Percentiles rank a stretch among this genome's conserved stretches.
These are phyloP conservation scores for Nymphalis polychloros DNA, from an alignment of 2,888 invertebrate genomes.

Conservation along the genomic window DNA sequence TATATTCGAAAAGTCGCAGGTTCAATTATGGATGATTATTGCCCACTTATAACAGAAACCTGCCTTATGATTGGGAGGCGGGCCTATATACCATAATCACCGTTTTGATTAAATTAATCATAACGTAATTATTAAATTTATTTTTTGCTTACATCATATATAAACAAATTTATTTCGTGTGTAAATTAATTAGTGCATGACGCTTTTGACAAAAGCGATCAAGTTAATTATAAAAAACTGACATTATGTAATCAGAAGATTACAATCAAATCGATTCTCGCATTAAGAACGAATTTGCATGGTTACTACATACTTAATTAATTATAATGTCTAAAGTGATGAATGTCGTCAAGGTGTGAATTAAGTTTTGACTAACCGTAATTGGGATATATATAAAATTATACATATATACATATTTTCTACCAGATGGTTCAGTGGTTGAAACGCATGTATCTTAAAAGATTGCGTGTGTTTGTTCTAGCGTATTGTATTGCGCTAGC, in stretches of 20 bases:
- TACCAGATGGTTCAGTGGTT: background rate
- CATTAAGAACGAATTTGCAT: conserved; percentile 1
- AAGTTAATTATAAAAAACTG: background rate
- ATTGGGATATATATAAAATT: too few relatives aligned
- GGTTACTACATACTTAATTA: background rate
- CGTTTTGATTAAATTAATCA: too few relatives aligned
- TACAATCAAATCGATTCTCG: conserved; percentile 2
- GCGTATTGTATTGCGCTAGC: too few relatives aligned
- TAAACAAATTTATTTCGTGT: background rate
- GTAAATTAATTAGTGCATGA: background rate
- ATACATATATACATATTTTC: too few relatives aligned
- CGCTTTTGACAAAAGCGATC: background rate
- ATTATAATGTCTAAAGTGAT: background rate
- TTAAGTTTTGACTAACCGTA: background rate
- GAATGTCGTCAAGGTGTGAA: conserved; percentile 2
- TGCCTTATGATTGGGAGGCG: background rate
- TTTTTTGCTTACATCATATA: background rate
- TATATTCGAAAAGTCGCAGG: too few relatives aligned
- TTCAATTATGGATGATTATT: too few relatives aligned
- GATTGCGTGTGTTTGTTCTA: too few relatives aligned
- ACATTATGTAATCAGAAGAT: background rate
- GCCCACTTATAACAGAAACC: too few relatives aligned
- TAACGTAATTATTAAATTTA: too few relatives aligned
- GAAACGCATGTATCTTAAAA: background rate
- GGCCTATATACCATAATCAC: too few relatives aligned